Conservation (phyloP, 30 jellyfish, hydroid and myxozoan genomes). For the Clytia hemisphaerica region DNA sequence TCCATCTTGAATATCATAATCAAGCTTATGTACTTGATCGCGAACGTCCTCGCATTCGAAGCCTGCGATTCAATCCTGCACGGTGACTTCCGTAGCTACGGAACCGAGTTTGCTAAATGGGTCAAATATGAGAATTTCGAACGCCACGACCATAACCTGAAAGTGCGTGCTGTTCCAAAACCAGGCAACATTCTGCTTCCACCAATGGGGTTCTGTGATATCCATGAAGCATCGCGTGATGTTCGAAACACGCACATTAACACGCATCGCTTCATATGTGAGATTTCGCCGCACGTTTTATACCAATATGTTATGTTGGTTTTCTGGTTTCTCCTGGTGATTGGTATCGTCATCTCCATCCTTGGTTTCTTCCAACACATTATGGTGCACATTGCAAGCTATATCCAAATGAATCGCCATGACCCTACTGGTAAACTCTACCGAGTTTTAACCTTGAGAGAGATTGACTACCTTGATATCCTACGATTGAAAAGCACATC, state of each 20-base stretch:
- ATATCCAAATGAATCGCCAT: neutral
- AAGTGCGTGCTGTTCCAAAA: constrained; percentile 2
- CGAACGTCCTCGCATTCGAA: neutral
- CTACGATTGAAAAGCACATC: constrained; percentile 2
- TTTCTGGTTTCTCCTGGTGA: constrained; percentile 16
- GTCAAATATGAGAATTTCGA: neutral
- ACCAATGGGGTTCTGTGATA: constrained; percentile 21
- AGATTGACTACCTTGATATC: constrained; percentile 14
- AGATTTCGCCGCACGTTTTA: constrained; percentile 22
- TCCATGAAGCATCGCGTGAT: constrained; percentile 25
- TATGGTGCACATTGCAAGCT: neutral
- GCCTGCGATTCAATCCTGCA: constrained; percentile 2
- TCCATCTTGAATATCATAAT: neutral
- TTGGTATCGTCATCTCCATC: constrained; percentile 2
- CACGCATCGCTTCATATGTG: constrained; percentile 12
- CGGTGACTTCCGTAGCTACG: constrained; percentile 9
- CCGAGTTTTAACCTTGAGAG: constrained; percentile 1
- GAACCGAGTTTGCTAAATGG: constrained; percentile 9
- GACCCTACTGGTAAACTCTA: neutral
- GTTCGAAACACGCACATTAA: constrained; percentile 9
- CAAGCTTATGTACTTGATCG: neutral
- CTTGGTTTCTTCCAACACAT: neutral
- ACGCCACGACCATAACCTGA: neutral
- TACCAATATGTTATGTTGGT: constrained; percentile 22
- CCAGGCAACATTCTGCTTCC: constrained; percentile 16